Evolutionary conservation across 2,888 invertebrate genomes (phyloP).

Genomic region (Agonum fuliginosum): DNA sequence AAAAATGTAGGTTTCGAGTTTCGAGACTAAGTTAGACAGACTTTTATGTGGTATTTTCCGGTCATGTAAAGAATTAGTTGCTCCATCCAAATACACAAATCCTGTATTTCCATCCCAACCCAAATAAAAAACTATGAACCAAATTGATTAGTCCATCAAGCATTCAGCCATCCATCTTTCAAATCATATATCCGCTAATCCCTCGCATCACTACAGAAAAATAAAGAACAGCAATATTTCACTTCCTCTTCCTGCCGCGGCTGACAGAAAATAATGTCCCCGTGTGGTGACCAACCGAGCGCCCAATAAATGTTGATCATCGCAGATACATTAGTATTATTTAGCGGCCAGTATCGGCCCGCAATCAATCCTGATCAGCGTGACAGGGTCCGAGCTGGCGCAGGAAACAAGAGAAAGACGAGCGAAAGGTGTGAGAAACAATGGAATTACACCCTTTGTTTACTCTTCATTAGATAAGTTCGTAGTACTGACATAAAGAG

Average conservation of each 20-base stretch:
- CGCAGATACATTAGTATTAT: conserved; percentile 41
- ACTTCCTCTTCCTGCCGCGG: background rate
- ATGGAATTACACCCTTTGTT: background rate
- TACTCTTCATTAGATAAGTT: too few species aligned
- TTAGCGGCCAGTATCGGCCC: conserved; percentile 30
- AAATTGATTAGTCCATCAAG: background rate
- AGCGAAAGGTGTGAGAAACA: background rate
- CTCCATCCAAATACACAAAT: too few species aligned
- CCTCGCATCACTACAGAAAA: conserved; percentile 21
- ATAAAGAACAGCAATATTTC: conserved; percentile 37
- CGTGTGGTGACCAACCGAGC: background rate
- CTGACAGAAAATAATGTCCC: conserved; percentile 30
- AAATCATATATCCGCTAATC: conserved; percentile 31
- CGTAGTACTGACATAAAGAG: too few species aligned
- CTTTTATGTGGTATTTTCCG: too few species aligned
- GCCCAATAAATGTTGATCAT: conserved; percentile 31
- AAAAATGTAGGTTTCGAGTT: too few species aligned
- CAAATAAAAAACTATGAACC: background rate
- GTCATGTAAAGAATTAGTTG: too few species aligned
- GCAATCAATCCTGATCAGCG: conserved; percentile 20
- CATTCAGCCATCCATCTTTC: conserved; percentile 7
- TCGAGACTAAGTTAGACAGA: too few species aligned
- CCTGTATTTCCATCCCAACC: background rate
- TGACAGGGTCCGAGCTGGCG: background rate
- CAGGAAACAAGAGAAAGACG: background rate